Percentiles rank a stretch among this genome's conserved stretches.
These are phyloP conservation scores for Diogma glabrata DNA, from an alignment of 2,888 invertebrate species.

Conservation along the genomic window DNA sequence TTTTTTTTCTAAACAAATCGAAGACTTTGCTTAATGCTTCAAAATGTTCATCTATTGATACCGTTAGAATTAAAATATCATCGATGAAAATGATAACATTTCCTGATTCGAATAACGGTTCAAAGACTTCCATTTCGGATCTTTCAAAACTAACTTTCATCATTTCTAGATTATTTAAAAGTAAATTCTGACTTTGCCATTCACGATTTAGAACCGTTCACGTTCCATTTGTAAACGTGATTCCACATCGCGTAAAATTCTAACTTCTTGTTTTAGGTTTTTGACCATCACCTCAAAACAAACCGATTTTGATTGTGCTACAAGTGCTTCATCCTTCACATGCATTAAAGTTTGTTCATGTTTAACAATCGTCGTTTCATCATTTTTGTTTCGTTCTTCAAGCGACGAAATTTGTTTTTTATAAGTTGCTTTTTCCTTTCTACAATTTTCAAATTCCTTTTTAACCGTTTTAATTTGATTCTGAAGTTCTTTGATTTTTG, in stretches of 20 bases:
- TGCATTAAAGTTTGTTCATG: slow-evolving; percentile 74
- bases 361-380: slow-evolving; percentile 67
- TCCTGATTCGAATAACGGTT: no score
- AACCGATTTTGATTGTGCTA: slow-evolving; percentile 56
- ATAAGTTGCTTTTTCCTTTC: slow-evolving; percentile 62
- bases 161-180: slow-evolving; percentile 76
- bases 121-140: slow-evolving; percentile 71
- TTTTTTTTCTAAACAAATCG: no score
- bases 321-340: slow-evolving; percentile 65
- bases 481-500: no score
- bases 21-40: no score
- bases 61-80: no score
- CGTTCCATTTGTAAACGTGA: slow-evolving; percentile 67
- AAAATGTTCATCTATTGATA: no score
- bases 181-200: slow-evolving; percentile 62
- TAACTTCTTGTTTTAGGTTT: slow-evolving; percentile 65
- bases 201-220: slow-evolving; percentile 66
- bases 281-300: slow-evolving; percentile 65
- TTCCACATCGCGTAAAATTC: slow-evolving; percentile 65
- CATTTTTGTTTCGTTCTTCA: slow-evolving; percentile 77
- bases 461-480: no score
- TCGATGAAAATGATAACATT: no score
- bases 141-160: slow-evolving; percentile 82
- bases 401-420: slow-evolving; percentile 76
- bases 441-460: no score